Conservation (phyloP, 2,113 vertebrate species). For the Nesospiza acunhae region DNA sequence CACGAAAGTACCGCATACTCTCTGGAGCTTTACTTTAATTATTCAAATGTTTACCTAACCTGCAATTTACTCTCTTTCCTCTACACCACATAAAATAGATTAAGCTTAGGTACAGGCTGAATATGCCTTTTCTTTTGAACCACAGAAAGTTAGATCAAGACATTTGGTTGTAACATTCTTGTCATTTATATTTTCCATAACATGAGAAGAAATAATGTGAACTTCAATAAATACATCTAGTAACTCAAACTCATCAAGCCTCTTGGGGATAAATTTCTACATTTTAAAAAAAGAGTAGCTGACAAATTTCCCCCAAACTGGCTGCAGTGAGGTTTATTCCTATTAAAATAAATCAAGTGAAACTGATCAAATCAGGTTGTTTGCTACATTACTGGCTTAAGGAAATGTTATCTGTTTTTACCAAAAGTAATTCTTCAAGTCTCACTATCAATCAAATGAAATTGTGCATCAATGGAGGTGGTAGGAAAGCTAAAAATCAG, state of each 20-base stretch:
- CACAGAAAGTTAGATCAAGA: neutral
- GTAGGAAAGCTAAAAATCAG: conserved; percentile 5
- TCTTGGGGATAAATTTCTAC: neutral
- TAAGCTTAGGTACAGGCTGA: neutral
- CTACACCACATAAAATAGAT: neutral
- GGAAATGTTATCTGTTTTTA: neutral
- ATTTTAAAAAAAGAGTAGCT: neutral
- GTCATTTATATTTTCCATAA: neutral
- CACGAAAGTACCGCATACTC: neutral
- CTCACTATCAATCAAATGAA: neutral
- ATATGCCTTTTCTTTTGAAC: neutral
- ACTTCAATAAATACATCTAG: neutral
- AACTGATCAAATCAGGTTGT: neutral
- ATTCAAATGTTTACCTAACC: neutral
- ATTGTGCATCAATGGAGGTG: neutral
- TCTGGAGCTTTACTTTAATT: neutral
- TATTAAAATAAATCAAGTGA: neutral
- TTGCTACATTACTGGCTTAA: neutral
- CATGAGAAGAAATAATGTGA: neutral
- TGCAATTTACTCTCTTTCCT: neutral
- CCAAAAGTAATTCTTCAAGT: neutral
- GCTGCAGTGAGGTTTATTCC: neutral
- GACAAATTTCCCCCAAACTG: neutral
- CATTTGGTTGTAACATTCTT: neutral
- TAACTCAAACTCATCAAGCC: neutral